Base-by-base conservation (phyloP, 1,140 invertebrate genomes). In the Drosophila baimaii region DNA sequence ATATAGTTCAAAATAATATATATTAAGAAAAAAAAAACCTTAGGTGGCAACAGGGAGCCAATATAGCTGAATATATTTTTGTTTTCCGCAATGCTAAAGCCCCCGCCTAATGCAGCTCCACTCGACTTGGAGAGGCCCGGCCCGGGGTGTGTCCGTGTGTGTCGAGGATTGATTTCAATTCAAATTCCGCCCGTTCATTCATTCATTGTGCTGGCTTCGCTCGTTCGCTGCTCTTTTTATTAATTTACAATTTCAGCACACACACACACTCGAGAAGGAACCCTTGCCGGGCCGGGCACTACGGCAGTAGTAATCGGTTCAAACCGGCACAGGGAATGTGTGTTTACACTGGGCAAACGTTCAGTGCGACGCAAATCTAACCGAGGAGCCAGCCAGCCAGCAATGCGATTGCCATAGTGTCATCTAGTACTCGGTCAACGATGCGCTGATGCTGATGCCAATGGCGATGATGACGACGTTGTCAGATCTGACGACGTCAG, bases 171-270 rank as follows among this genome's bases (percentile, higher is more conserved):
- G 82, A 88, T 88, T 83, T 88, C 83, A 76, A 83, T 89, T 88
- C 81, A 58, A 88, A 88, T 88, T 83, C 71, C 83, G 77, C 58
- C 52, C 69, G 66, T 82, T 86, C 83, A 81, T 86, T 85, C 82
- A 82, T 83, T 82, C 72, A 82, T 83, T 77, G 75, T 49, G n/a
- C 17, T 66, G 59, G 35, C 59, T 76, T 47, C 63, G 47, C 61
- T 79, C 66, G 64, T 68, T 79, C 49, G 49, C 49, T 15, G 49
- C 49, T 52, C 49, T 79, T 77, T 80, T 88, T 88, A 89, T 89
- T 86, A 86, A 86, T 86, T 86, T 88, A 88, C 79, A 86, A 86
- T 88, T 86, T 86, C 79, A 86, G 63, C 83, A 65, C 78, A 74
- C 41, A 79, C 57, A 46, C 19, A 21, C 15, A 35, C 13, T 19